Base-by-base conservation (phyloP, 1,140 invertebrate species). In the Pygmarrhopalites habei region DNA sequence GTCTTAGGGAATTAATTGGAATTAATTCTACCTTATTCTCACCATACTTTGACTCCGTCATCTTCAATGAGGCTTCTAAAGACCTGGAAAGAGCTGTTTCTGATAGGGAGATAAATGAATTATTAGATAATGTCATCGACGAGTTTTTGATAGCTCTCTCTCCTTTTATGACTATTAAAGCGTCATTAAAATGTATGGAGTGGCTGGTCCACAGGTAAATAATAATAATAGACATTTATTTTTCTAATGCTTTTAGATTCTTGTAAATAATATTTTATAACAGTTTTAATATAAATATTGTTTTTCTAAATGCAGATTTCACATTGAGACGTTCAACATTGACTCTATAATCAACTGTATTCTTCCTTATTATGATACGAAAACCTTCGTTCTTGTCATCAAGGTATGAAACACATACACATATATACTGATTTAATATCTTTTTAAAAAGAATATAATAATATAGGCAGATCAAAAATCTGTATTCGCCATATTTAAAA, bases 351-450 rank as follows among this genome's bases (percentile, higher is more conserved):
- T 98, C 64, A 79, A 85, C 64, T 77, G 89, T 43, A 86, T 91
- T 57, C 73, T 98, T 44, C 93, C 95, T 0, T 96, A 94, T 74
- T 90, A 95, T 76, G 88, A 94, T 71, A 91, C 90, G 19, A 86
- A 86, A 64, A 86, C 89, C 55, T 98, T 98, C 79, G 82, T 88
- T 0, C 80, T 89, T 60, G 79, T 89, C 58, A 72, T 95, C 10
- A 89, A 94, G 76, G 67, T 66, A 51, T 35, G 51, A 5, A 53
- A 12, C 3, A 53, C 3, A 25, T 10, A 53, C 10, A 25, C 21
- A 30, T 26, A 25, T 25, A 7, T 26, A 53, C n/a, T n/a, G n/a
- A n/a, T n/a, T n/a, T n/a, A n/a, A n/a, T n/a, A n/a, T n/a, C n/a
- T n/a, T n/a, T n/a, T n/a, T n/a, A n/a, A n/a, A n/a, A n/a, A n/a